Evolutionary conservation across 2,113 vertebrate genomes (phyloP), one percentile per base, ranked within the genome.

Genomic region (Ceyx margarethae): DNA sequence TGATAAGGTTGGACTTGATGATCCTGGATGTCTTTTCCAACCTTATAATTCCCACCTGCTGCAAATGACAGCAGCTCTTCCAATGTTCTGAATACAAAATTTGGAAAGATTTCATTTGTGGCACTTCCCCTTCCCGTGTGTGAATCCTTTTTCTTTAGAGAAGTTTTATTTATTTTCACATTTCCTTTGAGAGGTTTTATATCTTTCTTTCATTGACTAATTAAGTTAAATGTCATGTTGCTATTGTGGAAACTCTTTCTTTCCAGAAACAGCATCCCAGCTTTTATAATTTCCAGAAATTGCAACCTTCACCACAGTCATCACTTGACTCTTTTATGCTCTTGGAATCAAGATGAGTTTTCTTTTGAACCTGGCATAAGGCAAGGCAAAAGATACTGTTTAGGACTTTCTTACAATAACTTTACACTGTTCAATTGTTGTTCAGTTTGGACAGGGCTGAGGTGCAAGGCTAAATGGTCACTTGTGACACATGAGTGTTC

Each of bases 141-240:
- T 80, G 48, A 87, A 53, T 37, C 14, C 45, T 72, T 93, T 67
- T 91, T 45, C 62, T 73, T 92, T 69, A 50, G 61, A 81, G 62
- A 90, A 7, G 14, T 85, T 93, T 82, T 68, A 78, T 93, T 77
- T 81, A 62, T 91, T 92, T 82, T 16, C 21, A 14, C 53, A 28
- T 54, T 85, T 90, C 46, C 69, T 89, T 93, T 82, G 73, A 81
- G 33, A 91, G 28, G 42, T 57, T 95, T 95, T 95, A 86, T 69
- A 67, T 78, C 46, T 91, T 88, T 81, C 62, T 96, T 23, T 96
- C 91, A 87, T 94, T 95, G 86, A 81, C 33, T 91, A 91, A 94
- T 87, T 87, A 91, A 94, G 37, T 81, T 85, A 96, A 97, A 96
- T 91, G 28, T 29, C 65, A 87, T 46, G 46, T 85, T 87, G 48